These are phyloP conservation scores for Esox lucius DNA, from an alignment of 2,797 vertebrate species.

Conservation along the genomic window DNA sequence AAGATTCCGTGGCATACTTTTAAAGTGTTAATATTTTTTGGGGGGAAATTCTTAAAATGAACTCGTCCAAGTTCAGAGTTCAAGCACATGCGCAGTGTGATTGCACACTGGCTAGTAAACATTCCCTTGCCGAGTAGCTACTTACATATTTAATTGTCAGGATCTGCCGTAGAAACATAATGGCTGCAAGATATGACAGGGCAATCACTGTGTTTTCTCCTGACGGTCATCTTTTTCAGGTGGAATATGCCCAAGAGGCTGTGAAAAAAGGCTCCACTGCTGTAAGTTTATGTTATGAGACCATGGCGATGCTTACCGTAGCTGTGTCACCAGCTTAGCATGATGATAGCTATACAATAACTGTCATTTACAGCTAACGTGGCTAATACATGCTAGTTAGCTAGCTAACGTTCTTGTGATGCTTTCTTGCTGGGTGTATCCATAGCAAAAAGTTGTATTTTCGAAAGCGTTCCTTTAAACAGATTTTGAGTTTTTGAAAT, in stretches of 20 bases:
- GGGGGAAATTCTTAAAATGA: not conserved
- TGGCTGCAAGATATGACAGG: conserved; percentile 86
- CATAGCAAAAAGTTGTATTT: no score
- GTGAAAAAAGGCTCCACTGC: conserved; percentile 90
- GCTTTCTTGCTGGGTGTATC: no score
- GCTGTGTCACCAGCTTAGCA: conserved; percentile 65
- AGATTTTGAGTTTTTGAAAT: no score
- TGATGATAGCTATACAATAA: not conserved
- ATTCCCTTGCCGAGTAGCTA: conserved; percentile 53
- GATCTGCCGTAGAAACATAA: conserved; percentile 46
- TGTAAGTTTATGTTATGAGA: conserved; percentile 64
- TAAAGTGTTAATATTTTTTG: not conserved
- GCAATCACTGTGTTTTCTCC: conserved; percentile 90
- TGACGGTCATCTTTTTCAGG: conserved; percentile 88
- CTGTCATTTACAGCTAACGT: not conserved
- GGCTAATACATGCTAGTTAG: not conserved
- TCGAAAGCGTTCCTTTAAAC: no score
- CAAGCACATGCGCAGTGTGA: conserved; percentile 52
- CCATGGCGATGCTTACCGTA: conserved; percentile 27
- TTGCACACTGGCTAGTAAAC: conserved; percentile 3
- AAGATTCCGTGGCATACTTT: not conserved
- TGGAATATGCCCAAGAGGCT: conserved; percentile 89
- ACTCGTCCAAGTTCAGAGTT: conserved; percentile 53
- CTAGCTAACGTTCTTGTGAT: not conserved
- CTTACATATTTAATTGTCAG: conserved; percentile 20